These are phyloP conservation scores for Falco cherrug DNA, from an alignment of 2,797 vertebrate species.

Conservation along the genomic window DNA sequence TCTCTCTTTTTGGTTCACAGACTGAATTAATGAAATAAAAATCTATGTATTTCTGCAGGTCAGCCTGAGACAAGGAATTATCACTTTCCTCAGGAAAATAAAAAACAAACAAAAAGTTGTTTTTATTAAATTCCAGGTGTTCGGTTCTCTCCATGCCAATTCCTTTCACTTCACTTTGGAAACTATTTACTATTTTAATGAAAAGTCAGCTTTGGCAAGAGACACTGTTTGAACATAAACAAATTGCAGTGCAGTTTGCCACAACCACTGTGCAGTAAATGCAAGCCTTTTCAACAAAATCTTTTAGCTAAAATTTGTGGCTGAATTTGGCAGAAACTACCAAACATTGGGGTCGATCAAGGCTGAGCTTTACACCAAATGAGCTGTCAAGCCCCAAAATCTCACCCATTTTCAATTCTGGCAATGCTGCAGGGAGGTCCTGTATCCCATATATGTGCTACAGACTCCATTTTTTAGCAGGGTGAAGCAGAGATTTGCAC, in stretches of 20 bases:
- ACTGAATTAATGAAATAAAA: slow-evolving; percentile 8
- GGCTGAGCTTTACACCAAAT: not conserved
- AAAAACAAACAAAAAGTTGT: not conserved
- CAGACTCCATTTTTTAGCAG: not conserved
- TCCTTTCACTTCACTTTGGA: not conserved
- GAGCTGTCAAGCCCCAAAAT: not conserved
- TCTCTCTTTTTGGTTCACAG: not conserved
- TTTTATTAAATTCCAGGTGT: slow-evolving; percentile 2
- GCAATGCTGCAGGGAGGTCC: not conserved
- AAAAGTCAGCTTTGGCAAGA: slow-evolving; percentile 33
- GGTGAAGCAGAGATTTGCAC: not conserved
- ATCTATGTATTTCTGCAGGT: not conserved
- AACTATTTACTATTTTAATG: not conserved
- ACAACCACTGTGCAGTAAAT: not conserved
- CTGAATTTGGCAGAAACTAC: not conserved
- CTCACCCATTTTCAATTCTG: not conserved
- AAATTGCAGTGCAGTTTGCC: not conserved
- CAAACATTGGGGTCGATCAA: fast-evolving
- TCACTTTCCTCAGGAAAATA: not conserved
- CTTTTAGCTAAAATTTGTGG: not conserved
- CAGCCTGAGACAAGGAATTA: not conserved
- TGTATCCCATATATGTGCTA: not conserved
- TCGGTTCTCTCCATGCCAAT: not conserved
- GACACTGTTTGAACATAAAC: not conserved
- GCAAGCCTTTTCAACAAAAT: not conserved